phyloP scores from a whole-genome alignment of 2,797 vertebrate species.

The Selene dorsalis region DNA sequence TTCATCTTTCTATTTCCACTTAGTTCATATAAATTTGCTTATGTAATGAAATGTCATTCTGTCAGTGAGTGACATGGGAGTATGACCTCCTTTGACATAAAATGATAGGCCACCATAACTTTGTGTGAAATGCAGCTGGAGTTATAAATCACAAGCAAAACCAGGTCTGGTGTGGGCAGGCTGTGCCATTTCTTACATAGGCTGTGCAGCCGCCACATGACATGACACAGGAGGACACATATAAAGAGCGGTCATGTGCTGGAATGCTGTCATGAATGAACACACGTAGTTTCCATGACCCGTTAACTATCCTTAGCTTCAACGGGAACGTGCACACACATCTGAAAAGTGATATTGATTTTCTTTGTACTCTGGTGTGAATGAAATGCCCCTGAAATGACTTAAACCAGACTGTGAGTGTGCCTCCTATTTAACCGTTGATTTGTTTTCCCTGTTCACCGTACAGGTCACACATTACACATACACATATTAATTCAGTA shows the following conservation, averaged over 20 bases:
- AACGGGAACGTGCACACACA: background rate
- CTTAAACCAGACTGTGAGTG: background rate
- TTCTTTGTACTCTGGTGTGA: background rate
- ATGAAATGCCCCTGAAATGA: background rate
- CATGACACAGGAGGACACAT: constrained; percentile 21
- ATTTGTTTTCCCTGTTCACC: background rate
- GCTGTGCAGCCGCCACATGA: constrained; percentile 23
- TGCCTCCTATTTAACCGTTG: background rate
- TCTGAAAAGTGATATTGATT: background rate
- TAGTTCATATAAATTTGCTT: constrained; percentile 25
- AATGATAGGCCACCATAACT: constrained; percentile 1
- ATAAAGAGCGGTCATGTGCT: constrained; percentile 31
- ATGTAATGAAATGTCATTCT: constrained; percentile 25
- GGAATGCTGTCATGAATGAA: constrained; percentile 37
- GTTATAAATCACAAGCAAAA: constrained; percentile 38
- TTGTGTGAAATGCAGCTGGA: background rate
- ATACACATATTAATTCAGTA: constrained; percentile 1
- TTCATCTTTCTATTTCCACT: constrained; percentile 25
- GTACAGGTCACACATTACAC: background rate
- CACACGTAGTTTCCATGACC: constrained; percentile 44
- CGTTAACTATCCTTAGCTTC: constrained; percentile 25
- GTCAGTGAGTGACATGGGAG: background rate
- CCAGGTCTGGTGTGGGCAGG: constrained; percentile 49
- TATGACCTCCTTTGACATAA: background rate
- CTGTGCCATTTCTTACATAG: constrained; percentile 6